Evolutionary conservation across 2,797 vertebrate genomes (phyloP).

Genomic region (Bryconaethiops microstoma): DNA sequence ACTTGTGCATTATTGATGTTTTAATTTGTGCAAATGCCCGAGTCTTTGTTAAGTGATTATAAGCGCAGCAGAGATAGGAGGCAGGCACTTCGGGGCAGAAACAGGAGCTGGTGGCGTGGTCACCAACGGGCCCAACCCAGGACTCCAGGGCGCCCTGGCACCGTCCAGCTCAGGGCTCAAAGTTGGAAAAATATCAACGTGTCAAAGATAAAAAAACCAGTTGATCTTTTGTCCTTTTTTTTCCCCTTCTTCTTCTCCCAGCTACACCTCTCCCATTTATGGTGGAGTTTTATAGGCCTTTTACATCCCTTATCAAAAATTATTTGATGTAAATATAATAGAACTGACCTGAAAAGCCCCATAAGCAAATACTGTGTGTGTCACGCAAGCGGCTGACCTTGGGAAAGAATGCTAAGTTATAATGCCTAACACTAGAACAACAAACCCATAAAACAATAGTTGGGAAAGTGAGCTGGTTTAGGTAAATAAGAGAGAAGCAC

Average conservation of each 20-base stretch:
- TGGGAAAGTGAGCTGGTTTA: conserved; percentile 76
- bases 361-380: conserved; percentile 87
- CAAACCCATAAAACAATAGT: conserved; percentile 84
- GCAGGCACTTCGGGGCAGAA: conserved; percentile 79
- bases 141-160: background rate
- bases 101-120: conserved; percentile 74
- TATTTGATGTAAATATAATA: conserved; percentile 93
- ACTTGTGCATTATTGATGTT: conserved; percentile 88
- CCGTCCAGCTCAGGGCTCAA: conserved; percentile 20
- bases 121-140: conserved; percentile 41
- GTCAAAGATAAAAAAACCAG: conserved; percentile 71
- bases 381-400: conserved; percentile 87
- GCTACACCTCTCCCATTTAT: conserved; percentile 82
- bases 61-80: conserved; percentile 80
- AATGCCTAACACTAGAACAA: conserved; percentile 76
- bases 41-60: conserved; percentile 89
- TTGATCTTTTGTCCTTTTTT: conserved; percentile 85
- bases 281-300: conserved; percentile 81
- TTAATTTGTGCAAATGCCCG: conserved; percentile 87
- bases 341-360: conserved; percentile 86
- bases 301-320: conserved; percentile 87
- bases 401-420: conserved; percentile 82
- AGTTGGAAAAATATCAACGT: conserved; percentile 72
- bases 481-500: conserved; percentile 76
- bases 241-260: conserved; percentile 44